Evolutionary conservation across 2,797 vertebrate species (phyloP), one percentile per base, ranked within the genome.

Genomic region (Acridotheres tristis): DNA sequence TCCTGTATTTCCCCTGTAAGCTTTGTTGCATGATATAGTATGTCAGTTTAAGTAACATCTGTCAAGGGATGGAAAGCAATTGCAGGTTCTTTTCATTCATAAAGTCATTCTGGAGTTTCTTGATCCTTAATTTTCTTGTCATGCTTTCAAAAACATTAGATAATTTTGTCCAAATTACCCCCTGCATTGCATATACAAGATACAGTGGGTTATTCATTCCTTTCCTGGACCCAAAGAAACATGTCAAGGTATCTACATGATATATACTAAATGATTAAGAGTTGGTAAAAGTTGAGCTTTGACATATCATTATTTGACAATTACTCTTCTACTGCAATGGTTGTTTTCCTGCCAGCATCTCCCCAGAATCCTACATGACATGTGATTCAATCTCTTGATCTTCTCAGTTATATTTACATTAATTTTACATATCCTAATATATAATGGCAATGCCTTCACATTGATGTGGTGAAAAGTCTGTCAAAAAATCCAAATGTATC

Each of bases 61-160:
- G 91, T 94, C 96, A 94, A 87, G 65, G 85, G 66, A 90, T 93
- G 83, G 85, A 94, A 97, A 96, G 95, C 95, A 96, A 95, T 93
- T 96, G 89, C 72, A 90, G 89, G 80, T 91, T 95, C 80, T 91
- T 96, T 95, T 96, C 88, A 93, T 94, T 94, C 80, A 94, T 68
- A 86, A 93, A 94, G 84, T 90, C 59, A 87, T 89, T 85, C 80
- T 89, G 77, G 63, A 89, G 50, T 91, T 96, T 90, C 76, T 95
- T 91, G 40, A 80, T 83, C 88, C 74, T 96, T 94, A 91, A 95
- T 97, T 97, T 96, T 94, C 97, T 94, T 97, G 95, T 96, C 97
- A 96, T 85, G 63, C 75, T 91, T 96, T 97, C 93, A 96, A 90
- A 96, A 93, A 95, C 85, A 96, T 95, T 95, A 83, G 58, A 95